These are phyloP conservation scores for Drosophila virilis DNA, from an alignment of 1,140 invertebrate genomes.

Conservation along the genomic window DNA sequence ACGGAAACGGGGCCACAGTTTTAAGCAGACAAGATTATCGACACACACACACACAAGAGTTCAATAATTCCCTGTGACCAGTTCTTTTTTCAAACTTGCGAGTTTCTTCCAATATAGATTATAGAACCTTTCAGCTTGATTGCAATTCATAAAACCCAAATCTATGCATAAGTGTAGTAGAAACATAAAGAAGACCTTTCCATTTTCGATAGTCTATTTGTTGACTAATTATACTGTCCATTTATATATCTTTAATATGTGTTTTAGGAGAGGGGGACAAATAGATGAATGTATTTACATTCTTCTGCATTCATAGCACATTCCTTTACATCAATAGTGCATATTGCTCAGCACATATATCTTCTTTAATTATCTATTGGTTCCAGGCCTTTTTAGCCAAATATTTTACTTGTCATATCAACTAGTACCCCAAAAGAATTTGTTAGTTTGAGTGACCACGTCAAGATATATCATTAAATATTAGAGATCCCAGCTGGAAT, in stretches of 20 bases:
- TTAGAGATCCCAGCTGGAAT: background rate
- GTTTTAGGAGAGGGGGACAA: too few species aligned
- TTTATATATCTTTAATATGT: too few species aligned
- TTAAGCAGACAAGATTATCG: constrained; percentile 11
- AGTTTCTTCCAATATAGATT: background rate
- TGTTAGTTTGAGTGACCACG: constrained; percentile 7
- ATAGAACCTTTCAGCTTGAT: background rate
- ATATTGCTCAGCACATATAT: too few species aligned
- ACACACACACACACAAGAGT: background rate
- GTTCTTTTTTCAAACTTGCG: background rate
- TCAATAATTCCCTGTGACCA: constrained; percentile 14
- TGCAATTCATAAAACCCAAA: background rate
- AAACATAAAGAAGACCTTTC: too few species aligned
- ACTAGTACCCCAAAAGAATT: background rate
- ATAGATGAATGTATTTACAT: too few species aligned
- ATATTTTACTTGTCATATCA: background rate
- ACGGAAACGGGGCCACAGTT: constrained; percentile 22
- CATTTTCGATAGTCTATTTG: background rate
- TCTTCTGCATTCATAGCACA: too few species aligned
- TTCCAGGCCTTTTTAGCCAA: too few species aligned
- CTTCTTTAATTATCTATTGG: too few species aligned
- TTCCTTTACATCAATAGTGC: too few species aligned
- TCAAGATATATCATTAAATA: constrained; percentile 37
- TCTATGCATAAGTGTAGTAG: too few species aligned
- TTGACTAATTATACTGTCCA: too few species aligned